A percentile compares a stretch with the other conserved stretches of the same genome.
Conservation (phyloP, 53 echinoderm and acorn worm genomes). For the Zoroaster sp. region DNA sequence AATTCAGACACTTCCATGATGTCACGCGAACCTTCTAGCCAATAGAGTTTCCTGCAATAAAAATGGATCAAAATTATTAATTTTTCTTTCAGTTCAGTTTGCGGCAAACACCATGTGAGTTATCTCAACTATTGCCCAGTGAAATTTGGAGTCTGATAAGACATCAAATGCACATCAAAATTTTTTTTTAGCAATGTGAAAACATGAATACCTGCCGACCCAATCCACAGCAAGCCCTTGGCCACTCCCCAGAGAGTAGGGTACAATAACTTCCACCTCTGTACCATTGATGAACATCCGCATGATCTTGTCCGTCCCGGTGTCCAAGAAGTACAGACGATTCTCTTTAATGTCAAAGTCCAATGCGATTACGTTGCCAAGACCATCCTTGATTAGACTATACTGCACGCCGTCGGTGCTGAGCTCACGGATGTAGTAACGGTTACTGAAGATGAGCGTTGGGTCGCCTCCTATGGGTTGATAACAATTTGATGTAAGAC, state of each 20-base stretch:
- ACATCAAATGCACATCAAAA: too few species aligned
- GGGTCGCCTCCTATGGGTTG: conserved; percentile 60
- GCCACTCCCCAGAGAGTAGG: conserved; percentile 58
- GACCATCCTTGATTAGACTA: conserved; percentile 70
- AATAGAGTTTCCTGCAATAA: conserved; percentile 83
- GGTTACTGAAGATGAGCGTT: conserved; percentile 82
- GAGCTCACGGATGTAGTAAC: conserved; percentile 86
- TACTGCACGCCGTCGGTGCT: conserved; percentile 69
- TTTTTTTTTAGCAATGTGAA: neutral
- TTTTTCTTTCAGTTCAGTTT: too few species aligned
- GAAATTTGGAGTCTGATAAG: too few species aligned
- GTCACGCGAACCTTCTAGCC: conserved; percentile 69
- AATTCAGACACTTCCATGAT: conserved; percentile 91
- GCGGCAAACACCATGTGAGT: too few species aligned
- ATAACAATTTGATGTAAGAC: neutral
- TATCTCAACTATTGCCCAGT: too few species aligned
- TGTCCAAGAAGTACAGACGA: conserved; percentile 72
- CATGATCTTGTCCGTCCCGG: conserved; percentile 24
- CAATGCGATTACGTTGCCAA: conserved; percentile 47
- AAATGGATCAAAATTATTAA: neutral
- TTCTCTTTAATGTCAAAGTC: conserved; percentile 78
- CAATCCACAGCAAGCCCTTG: conserved; percentile 92
- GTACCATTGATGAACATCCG: conserved; percentile 73
- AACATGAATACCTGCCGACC: conserved; percentile 82
- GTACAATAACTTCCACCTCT: conserved; percentile 61